phyloP scores from a whole-genome alignment of 2,888 invertebrate genomes.

The Rhaphigaster nebulosa region DNA sequence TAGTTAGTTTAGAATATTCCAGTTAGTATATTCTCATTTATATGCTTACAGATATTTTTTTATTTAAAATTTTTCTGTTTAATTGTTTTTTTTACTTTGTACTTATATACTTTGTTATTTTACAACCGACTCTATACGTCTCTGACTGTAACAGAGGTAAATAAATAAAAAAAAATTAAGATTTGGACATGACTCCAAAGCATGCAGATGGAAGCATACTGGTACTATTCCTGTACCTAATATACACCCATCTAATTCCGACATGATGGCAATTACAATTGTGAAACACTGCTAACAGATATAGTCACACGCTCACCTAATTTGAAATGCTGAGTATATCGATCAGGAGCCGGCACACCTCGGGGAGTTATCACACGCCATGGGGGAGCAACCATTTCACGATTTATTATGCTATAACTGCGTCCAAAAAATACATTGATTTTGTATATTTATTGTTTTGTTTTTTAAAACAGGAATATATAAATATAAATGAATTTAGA shows the following conservation, averaged over 20 bases:
- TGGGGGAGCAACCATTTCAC: not conserved
- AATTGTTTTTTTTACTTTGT: too few species aligned
- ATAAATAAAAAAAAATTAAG: too few species aligned
- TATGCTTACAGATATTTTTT: too few species aligned
- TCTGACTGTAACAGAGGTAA: too few species aligned
- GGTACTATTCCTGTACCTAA: not conserved
- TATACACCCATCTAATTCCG: not conserved
- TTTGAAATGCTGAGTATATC: conserved; percentile 44
- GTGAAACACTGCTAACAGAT: not conserved
- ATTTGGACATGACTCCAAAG: not conserved
- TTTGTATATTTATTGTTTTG: not conserved
- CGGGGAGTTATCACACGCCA: not conserved
- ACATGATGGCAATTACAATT: not conserved
- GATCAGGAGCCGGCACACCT: not conserved
- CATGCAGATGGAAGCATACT: not conserved
- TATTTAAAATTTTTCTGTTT: too few species aligned
- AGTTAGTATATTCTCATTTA: too few species aligned
- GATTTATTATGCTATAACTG: not conserved
- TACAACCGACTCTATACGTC: too few species aligned
- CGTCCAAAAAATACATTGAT: not conserved
- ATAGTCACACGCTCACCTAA: not conserved
- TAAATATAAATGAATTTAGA: not conserved
- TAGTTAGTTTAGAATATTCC: too few species aligned
- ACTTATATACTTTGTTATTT: too few species aligned
- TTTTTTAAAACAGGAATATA: not conserved